Evolutionary conservation across 2,888 invertebrate genomes (phyloP), one percentile per base, ranked within the genome.

Genomic region (Drosophila neotestacea): DNA sequence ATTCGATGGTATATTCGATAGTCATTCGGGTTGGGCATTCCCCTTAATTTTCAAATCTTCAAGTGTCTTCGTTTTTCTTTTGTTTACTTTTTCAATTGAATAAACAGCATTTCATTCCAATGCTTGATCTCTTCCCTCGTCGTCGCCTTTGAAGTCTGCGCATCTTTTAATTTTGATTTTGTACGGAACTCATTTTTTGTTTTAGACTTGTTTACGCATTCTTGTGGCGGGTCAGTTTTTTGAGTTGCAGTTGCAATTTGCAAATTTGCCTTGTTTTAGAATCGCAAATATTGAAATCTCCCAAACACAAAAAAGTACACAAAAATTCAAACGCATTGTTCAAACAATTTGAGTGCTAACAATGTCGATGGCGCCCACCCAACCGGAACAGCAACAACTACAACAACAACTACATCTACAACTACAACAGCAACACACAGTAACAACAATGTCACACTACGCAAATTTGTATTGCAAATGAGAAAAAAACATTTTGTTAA

Each of bases 401-500:
- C 42, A 41, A 6, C n/a, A 56, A 36, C 47, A 52, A 16, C 58
- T 52, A 16, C 58, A 73, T 60, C 47, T 46, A 58, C 46, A 73
- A 67, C 50, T 55, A n/a, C 34, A 56, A 42, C 41, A 32, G 9
- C 42, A 48, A n/a, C 55, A 55, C 60, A 59, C 48, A 32, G 34
- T 34, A 50, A 42, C 34, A 22, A 74, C 79, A 79, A 80, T 79
- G 83, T 79, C 83, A 78, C 66, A 59, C 48, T 54, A 63, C 50
- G 70, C 73, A 72, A 78, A 81, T 75, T 81, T 81, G 70, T 73
- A 70, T 82, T 80, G 72, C 72, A 78, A 78, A 75, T 77, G 63
- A 67, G 76, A 58, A 59, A 55, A 56, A 44, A 22, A 36, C 67
- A 22, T 70, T 70, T 22, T 63, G 73, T 81, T 83, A 83, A 86